Evolutionary conservation across 2,888 invertebrate species (phyloP).

Genomic region (Orthosia gracilis): DNA sequence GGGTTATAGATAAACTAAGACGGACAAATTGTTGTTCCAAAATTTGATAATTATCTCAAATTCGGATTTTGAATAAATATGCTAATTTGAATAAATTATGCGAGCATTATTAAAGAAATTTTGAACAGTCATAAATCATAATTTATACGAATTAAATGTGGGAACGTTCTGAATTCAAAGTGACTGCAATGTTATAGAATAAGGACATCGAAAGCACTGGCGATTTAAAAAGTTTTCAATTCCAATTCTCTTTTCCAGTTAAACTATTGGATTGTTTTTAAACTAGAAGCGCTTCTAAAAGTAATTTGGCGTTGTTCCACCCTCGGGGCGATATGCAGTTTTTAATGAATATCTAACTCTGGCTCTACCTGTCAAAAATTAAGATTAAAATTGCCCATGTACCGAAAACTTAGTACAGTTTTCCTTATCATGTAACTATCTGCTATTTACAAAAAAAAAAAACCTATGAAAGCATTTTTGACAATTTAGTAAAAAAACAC

Average conservation of each 20-base stretch:
- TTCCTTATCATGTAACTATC: too few species aligned
- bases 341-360: not conserved
- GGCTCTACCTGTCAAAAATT: too few species aligned
- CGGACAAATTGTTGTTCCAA: not conserved
- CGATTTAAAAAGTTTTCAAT: not conserved
- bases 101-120: slow-evolving; percentile 27
- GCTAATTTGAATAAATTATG: slow-evolving; percentile 48
- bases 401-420: too few species aligned
- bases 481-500: too few species aligned
- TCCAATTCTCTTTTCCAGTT: slow-evolving; percentile 16
- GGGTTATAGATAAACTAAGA: not conserved
- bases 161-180: slow-evolving; percentile 43
- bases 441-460: too few species aligned
- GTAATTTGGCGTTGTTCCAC: slow-evolving; percentile 5
- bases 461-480: too few species aligned
- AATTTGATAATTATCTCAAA: not conserved
- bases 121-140: slow-evolving; percentile 48
- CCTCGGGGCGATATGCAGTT: not conserved
- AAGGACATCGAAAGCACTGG: not conserved
- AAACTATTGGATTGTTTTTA: not conserved
- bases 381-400: too few species aligned
- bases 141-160: slow-evolving; percentile 29
- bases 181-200: slow-evolving; percentile 25
- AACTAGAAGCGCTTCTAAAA: slow-evolving; percentile 8
- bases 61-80: slow-evolving; percentile 28